Evolutionary conservation across 1,140 invertebrate species (phyloP).

Genomic region (Agrypnia vestita): DNA sequence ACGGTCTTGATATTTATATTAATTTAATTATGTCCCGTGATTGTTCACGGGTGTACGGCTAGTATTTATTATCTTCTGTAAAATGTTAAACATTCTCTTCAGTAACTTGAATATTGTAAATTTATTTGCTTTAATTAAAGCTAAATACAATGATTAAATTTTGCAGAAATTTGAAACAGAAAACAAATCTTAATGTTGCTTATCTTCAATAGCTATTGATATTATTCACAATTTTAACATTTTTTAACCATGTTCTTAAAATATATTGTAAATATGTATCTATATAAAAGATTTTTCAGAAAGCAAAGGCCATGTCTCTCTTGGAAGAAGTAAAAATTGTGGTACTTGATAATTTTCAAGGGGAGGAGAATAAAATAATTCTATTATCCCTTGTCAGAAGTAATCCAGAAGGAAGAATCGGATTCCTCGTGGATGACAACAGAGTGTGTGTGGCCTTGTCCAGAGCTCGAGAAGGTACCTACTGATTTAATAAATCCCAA

Average conservation of each 20-base stretch:
- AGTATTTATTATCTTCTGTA: no score
- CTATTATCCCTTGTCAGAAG: constrained; percentile 88
- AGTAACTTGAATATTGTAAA: no score
- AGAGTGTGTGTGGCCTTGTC: constrained; percentile 90
- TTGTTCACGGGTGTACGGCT: no score
- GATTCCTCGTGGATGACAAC: constrained; percentile 85
- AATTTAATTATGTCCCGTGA: no score
- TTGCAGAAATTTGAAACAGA: no score
- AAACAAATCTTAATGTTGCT: no score
- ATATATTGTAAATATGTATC: not conserved
- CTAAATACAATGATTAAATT: no score
- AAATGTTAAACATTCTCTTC: no score
- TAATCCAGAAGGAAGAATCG: constrained; percentile 79
- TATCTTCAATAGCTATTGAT: no score
- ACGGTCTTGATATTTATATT: no score
- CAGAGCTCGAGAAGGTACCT: constrained; percentile 80
- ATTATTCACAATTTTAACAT: not conserved
- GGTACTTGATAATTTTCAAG: constrained; percentile 89
- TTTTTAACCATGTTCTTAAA: not conserved
- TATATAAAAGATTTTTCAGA: not conserved
- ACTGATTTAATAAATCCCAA: not conserved
- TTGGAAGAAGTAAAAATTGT: constrained; percentile 73
- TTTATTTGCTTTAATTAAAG: no score
- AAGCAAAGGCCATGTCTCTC: not conserved
- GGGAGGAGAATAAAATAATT: constrained; percentile 90